Conservation (phyloP, 2,888 invertebrate species). For the Cerastis rubricosa region DNA sequence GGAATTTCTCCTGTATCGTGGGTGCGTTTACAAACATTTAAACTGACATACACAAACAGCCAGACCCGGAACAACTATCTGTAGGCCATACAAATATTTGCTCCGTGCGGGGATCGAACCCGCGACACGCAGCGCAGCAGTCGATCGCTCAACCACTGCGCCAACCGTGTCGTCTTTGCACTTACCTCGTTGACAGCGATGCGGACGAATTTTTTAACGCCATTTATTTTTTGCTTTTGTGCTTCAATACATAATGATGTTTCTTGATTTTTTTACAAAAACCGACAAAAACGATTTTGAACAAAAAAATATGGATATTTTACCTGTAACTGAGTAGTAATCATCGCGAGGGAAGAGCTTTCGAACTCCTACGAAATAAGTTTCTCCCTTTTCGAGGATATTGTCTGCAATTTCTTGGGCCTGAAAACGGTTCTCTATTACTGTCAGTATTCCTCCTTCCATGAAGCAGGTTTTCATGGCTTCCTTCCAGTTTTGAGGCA, state of each 20-base stretch:
- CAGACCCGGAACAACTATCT: too few species aligned
- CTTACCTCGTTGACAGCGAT: neutral
- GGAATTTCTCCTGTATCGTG: too few species aligned
- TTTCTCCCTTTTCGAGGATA: fast-evolving
- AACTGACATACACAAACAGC: too few species aligned
- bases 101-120: too few species aligned
- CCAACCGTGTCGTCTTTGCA: too few species aligned
- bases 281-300: too few species aligned
- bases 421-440: conserved; percentile 46
- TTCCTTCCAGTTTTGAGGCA: conserved; percentile 60
- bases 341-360: conserved; percentile 45
- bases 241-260: neutral
- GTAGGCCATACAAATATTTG: too few species aligned
- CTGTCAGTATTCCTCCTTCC: conserved; percentile 64
- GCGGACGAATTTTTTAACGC: neutral
- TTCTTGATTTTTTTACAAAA: too few species aligned
- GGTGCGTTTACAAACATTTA: too few species aligned
- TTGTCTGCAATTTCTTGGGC: conserved; percentile 6
- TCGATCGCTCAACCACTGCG: too few species aligned
- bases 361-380: conserved; percentile 65
- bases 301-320: neutral
- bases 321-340: conserved; percentile 71
- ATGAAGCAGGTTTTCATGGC: conserved; percentile 69
- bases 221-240: neutral
- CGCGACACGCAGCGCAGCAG: too few species aligned